Evolutionary conservation across 1,140 invertebrate species (phyloP).

Genomic region (Linepithema humile): DNA sequence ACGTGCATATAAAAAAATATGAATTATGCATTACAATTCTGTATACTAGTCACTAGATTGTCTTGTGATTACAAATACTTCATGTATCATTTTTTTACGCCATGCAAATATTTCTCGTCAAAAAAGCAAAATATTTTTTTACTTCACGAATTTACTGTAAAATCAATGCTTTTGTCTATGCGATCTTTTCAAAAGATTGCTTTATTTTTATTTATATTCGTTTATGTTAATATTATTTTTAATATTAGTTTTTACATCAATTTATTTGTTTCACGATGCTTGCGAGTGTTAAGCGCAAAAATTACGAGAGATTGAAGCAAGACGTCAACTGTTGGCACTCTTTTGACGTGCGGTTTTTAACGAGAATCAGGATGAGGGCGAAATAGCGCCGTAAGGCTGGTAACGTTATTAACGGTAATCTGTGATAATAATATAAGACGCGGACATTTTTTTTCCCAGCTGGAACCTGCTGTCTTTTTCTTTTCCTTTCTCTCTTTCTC

Average conservation of each 20-base stretch:
- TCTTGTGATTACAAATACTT: too few relatives aligned
- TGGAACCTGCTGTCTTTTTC: neutral
- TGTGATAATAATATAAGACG: slow-evolving; percentile 25
- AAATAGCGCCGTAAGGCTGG: neutral
- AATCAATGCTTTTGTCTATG: too few relatives aligned
- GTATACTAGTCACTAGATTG: neutral
- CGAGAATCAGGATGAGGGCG: neutral
- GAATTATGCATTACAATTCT: neutral
- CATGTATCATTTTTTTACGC: too few relatives aligned
- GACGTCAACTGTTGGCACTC: neutral
- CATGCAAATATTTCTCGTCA: neutral
- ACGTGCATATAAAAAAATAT: neutral
- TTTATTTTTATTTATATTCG: neutral
- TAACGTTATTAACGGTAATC: slow-evolving; percentile 37
- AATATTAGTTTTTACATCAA: neutral
- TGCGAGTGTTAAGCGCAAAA: neutral
- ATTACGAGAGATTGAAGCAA: neutral
- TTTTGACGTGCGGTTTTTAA: slow-evolving; percentile 1
- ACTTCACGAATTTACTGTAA: too few relatives aligned
- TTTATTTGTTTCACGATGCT: neutral
- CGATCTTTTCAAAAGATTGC: neutral
- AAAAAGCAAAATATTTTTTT: too few relatives aligned
- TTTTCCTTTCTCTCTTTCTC: neutral
- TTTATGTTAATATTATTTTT: neutral
- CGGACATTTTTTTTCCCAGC: slow-evolving; percentile 10